Evolutionary conservation across 2,797 vertebrate genomes (phyloP).

Genomic region (Tangara arthus): DNA sequence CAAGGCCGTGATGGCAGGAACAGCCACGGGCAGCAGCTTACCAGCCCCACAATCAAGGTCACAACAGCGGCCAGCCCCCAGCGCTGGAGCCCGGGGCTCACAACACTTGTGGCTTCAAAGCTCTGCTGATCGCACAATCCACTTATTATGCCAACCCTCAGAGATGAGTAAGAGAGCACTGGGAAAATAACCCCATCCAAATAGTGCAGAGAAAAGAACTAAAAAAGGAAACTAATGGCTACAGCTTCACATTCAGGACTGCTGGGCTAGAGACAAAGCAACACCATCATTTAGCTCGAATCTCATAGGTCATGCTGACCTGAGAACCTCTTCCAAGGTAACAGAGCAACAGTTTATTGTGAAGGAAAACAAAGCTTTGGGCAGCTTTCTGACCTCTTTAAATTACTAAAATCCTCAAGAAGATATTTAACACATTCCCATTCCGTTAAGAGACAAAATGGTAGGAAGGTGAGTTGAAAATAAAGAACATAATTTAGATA

Average conservation of each 20-base stretch:
- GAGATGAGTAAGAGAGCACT: slow-evolving; percentile 9
- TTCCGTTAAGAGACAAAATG: not conserved
- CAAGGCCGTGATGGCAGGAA: not conserved
- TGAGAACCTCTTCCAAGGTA: not conserved
- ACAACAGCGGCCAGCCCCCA: not conserved
- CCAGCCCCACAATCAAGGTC: slow-evolving; percentile 41
- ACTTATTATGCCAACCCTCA: not conserved
- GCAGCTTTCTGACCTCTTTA: not conserved
- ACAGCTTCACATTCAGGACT: not conserved
- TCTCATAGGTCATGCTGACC: slow-evolving; percentile 4
- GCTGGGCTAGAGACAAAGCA: not conserved
- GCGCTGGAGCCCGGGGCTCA: not conserved
- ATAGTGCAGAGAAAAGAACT: slow-evolving; percentile 1
- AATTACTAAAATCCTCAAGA: not conserved
- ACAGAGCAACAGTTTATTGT: not conserved
- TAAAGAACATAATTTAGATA: not conserved
- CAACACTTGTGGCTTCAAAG: slow-evolving; percentile 41
- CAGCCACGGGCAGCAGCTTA: not conserved
- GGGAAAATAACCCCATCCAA: slow-evolving; percentile 31
- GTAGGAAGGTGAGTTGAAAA: not conserved
- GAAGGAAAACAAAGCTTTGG: slow-evolving; percentile 2
- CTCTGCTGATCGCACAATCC: not conserved
- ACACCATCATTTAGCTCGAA: not conserved
- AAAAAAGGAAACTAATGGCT: slow-evolving; percentile 27
- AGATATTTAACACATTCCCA: not conserved